phyloP scores from a whole-genome alignment of 2,797 vertebrate genomes.

The Microhierax caerulescens region DNA sequence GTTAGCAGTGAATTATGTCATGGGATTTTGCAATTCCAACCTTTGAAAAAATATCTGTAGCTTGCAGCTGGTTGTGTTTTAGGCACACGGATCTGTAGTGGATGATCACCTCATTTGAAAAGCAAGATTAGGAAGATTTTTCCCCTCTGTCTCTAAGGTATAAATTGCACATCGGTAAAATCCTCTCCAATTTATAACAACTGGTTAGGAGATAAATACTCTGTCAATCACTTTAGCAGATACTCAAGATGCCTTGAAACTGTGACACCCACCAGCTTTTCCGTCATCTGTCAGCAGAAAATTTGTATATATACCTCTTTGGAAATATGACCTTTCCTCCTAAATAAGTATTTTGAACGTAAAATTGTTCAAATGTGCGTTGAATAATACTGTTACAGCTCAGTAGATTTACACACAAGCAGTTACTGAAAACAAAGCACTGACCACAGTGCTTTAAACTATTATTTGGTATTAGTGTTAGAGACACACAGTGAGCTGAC shows the following conservation, averaged over 20 bases:
- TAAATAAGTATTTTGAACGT: neutral
- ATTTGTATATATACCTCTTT: neutral
- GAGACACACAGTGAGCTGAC: neutral
- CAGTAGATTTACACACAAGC: neutral
- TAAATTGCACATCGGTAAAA: slow-evolving; percentile 10
- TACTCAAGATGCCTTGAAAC: neutral
- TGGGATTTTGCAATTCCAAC: neutral
- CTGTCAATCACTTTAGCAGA: neutral
- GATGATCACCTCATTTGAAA: neutral
- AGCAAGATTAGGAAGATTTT: slow-evolving; percentile 18
- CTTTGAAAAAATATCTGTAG: neutral
- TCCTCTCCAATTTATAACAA: neutral
- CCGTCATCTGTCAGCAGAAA: neutral
- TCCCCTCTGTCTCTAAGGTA: neutral
- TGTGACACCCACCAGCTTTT: neutral
- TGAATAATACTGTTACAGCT: neutral
- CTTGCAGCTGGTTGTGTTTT: neutral
- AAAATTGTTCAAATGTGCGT: neutral
- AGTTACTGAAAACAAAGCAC: neutral
- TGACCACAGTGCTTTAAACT: neutral
- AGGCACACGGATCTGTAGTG: neutral
- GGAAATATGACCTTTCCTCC: neutral
- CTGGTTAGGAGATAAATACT: neutral
- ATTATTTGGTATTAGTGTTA: neutral
- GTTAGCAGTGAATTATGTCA: neutral